Conservation (phyloP, 2,797 vertebrate genomes). For the Poeciliopsis paucimaculata region DNA sequence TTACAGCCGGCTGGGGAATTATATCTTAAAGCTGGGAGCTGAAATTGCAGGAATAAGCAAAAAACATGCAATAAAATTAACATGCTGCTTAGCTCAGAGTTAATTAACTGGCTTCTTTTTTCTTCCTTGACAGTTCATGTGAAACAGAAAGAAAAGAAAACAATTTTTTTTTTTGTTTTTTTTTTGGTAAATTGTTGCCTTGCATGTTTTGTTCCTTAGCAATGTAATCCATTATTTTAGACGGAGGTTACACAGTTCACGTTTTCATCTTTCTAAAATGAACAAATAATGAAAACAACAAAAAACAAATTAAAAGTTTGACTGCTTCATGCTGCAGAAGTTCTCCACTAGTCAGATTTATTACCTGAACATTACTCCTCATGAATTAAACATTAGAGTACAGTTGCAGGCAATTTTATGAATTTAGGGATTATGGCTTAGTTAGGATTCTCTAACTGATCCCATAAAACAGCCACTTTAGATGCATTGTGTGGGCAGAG, state of each 20-base stretch:
- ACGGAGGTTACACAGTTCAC: constrained; percentile 2
- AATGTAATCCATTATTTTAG: background rate
- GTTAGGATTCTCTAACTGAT: constrained; percentile 68
- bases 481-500: constrained; percentile 45
- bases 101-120: constrained; percentile 34
- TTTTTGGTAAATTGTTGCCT: background rate
- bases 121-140: background rate
- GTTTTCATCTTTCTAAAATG: background rate
- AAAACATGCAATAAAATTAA: constrained; percentile 53
- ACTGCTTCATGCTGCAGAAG: constrained; percentile 13
- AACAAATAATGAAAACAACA: constrained; percentile 12
- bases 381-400: constrained; percentile 73
- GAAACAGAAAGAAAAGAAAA: constrained; percentile 9
- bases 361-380: constrained; percentile 61
- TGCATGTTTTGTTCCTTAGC: background rate
- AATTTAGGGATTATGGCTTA: constrained; percentile 67
- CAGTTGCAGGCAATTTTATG: constrained; percentile 68
- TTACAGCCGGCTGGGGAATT: constrained; percentile 52
- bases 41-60: constrained; percentile 66
- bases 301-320: constrained; percentile 16
- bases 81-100: constrained; percentile 38
- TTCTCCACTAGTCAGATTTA: constrained; percentile 57
- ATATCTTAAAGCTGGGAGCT: constrained; percentile 44
- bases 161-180: background rate
- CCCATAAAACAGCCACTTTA: constrained; percentile 68